phyloP scores from a whole-genome alignment of 2,888 invertebrate species.

The Drosophila colorata region DNA sequence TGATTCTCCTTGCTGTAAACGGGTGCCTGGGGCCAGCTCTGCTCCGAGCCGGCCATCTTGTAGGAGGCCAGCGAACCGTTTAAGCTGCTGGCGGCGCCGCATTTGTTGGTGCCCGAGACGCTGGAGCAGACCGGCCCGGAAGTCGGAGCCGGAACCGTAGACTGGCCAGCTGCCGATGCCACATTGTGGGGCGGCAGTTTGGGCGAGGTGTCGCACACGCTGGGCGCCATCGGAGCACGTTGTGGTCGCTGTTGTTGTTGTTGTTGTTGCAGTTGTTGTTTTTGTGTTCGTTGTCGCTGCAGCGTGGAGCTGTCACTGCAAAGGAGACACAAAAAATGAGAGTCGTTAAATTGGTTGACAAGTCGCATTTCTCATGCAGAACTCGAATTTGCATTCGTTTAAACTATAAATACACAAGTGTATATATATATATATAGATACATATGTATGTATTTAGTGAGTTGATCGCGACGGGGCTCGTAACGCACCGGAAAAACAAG shows the following conservation, averaged over 20 bases:
- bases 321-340: conserved; percentile 45
- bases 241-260: conserved; percentile 29
- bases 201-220: conserved; percentile 84
- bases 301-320: conserved; percentile 86
- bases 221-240: conserved; percentile 85
- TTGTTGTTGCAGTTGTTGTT: too few relatives aligned
- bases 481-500: conserved; percentile 79
- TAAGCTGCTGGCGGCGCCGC: conserved; percentile 77
- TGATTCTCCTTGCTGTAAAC: conserved; percentile 89
- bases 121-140: conserved; percentile 30
- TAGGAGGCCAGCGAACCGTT: conserved; percentile 83
- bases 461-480: conserved; percentile 10
- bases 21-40: conserved; percentile 83
- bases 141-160: not conserved
- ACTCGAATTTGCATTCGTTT: conserved; percentile 65
- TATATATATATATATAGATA: not conserved
- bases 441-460: not conserved
- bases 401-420: conserved; percentile 40
- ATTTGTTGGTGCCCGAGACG: conserved; percentile 70
- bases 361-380: conserved; percentile 57
- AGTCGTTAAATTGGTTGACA: conserved; percentile 49
- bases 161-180: conserved; percentile 13
- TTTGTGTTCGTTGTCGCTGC: conserved; percentile 47
- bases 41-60: conserved; percentile 83
- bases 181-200: conserved; percentile 72